Evolutionary conservation across 2,888 invertebrate species (phyloP).

Genomic region (Anagyrus pseudococci): DNA sequence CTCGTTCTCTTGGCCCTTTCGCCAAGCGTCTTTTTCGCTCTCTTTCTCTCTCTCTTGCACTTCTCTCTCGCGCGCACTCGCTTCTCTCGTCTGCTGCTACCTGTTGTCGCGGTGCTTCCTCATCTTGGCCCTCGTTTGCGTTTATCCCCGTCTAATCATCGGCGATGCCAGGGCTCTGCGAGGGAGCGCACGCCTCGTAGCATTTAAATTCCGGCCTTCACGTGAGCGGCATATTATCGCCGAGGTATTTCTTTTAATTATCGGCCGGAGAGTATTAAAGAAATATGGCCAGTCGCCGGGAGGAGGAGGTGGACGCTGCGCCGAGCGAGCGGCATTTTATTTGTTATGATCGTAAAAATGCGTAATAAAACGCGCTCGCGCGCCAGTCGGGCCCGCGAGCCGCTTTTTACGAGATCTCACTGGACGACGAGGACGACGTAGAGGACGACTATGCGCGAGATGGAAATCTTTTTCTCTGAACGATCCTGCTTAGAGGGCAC

Average conservation of each 20-base stretch:
- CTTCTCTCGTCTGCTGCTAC: constrained; percentile 55
- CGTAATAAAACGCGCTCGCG: neutral
- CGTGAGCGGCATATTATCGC: neutral
- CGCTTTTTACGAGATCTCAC: constrained; percentile 27
- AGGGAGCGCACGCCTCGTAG: neutral
- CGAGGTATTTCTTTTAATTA: neutral
- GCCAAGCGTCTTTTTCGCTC: no score
- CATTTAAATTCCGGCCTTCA: neutral
- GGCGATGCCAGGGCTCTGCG: neutral
- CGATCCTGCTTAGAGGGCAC: constrained; percentile 47
- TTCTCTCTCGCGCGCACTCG: no score
- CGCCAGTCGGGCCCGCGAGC: neutral
- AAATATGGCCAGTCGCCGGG: neutral
- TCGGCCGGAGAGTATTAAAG: neutral
- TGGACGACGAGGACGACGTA: constrained; percentile 26
- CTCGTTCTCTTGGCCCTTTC: constrained; percentile 24
- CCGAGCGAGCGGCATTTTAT: constrained; percentile 21
- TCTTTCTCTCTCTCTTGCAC: no score
- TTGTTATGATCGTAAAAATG: no score
- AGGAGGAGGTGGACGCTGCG: neutral
- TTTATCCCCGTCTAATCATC: no score
- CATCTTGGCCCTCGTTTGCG: constrained; percentile 37
- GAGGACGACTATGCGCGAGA: constrained; percentile 46
- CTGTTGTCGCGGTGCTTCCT: constrained; percentile 44
- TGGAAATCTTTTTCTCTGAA: constrained; percentile 43